Conservation (phyloP, 2,797 vertebrate genomes). For the Poecilia wingei region DNA sequence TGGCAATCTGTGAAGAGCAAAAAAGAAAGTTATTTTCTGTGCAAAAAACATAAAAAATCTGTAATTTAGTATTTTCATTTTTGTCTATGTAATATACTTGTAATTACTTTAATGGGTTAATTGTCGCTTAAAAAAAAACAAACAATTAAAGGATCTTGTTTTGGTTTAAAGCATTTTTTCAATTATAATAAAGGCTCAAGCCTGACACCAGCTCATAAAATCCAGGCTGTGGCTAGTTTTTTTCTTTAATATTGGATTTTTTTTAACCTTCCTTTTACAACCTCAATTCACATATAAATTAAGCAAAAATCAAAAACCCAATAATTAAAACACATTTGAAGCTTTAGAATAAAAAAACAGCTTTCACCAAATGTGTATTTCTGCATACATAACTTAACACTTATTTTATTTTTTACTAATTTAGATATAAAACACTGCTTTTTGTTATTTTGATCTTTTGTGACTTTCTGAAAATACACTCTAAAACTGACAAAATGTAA, state of each 20-base stretch:
- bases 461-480: not conserved
- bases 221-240: not conserved
- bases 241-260: not conserved
- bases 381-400: not conserved
- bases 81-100: not conserved
- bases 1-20: not conserved
- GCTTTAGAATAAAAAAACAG: not conserved
- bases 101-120: not conserved
- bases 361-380: not conserved
- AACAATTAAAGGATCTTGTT: not conserved
- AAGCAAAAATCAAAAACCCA: not conserved
- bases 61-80: not conserved
- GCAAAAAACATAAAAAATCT: not conserved
- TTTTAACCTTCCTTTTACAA: constrained; percentile 1
- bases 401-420: not conserved
- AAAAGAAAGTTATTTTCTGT: not conserved
- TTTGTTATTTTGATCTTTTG: not conserved
- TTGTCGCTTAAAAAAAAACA: not conserved
- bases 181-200: not conserved
- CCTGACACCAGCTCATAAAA: constrained; percentile 3
- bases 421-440: not conserved
- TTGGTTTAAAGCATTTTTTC: not conserved
- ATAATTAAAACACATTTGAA: no score
- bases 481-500: not conserved
- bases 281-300: constrained; percentile 9